Base-by-base conservation (phyloP, 35 echinoderm and acorn worm genomes). In the Strongylocentrotus purpuratus region DNA sequence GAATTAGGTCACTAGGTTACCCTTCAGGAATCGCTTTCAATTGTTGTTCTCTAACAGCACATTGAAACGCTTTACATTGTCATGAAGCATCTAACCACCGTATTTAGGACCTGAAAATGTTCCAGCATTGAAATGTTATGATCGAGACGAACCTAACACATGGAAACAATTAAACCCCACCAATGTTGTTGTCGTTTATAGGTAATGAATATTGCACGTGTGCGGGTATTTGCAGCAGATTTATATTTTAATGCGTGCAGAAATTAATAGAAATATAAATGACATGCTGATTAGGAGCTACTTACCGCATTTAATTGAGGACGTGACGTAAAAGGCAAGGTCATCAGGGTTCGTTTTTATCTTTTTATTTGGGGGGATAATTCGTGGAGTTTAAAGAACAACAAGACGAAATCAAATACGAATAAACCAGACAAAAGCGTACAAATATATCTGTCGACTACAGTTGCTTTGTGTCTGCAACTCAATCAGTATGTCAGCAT, bases 151-250 rank as follows among this genome's bases (percentile, higher is more conserved):
- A 28, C 65, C 25, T 28, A 78, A 78, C 65, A 78, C 22, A 78
- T 78, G 65, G 65, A n/a, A 28, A n/a, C 65, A 28, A 70, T 70
- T n/a, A 78, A 28, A 78, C 65, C 5, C 18, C 50, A 55, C 50
- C 65, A 78, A 78, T 78, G 65, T 78, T 78, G 65, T 78, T 78
- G 65, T 78, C 65, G 22, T 78, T 78, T 0, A 78, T 15, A 78
- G 65, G 65, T 78, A 78, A 78, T 78, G 65, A 78, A 28, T n/a
- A 78, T 78, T 78, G 65, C 65, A 78, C 22, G 65, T 78, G 65
- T 78, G 20, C 5, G 20, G 65, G 65, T 78, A 28, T 78, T 78
- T 78, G 28, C n/a, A 2, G 65, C 65, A 78, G 22, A 78, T 78
- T 78, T 78, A 22, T 78, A 78, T 78, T 28, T n/a, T 78, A 28